Evolutionary conservation across 2,888 invertebrate genomes (phyloP).

Genomic region (Drosophila dives): DNA sequence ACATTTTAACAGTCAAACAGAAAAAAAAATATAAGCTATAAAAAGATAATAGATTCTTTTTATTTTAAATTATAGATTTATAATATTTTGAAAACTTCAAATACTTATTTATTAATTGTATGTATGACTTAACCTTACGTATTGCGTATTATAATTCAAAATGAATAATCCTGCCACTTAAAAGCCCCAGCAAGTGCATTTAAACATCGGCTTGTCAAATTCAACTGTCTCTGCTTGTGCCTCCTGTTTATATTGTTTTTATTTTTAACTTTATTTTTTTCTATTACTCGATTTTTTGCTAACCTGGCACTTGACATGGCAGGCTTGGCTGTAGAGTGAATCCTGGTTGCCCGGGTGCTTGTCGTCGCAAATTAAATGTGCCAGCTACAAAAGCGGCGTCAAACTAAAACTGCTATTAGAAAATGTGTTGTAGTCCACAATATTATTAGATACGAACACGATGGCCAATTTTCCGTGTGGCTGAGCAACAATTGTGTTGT

Average conservation of each 20-base stretch:
- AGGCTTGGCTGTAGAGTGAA: conserved; percentile 41
- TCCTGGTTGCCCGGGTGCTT: conserved; percentile 29
- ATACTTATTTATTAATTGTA: not conserved
- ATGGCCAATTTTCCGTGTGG: conserved; percentile 65
- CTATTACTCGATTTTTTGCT: conserved; percentile 8
- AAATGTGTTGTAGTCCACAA: conserved; percentile 8
- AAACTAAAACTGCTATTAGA: conserved; percentile 24
- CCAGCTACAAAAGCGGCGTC: conserved; percentile 17
- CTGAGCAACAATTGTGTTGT: conserved; percentile 63
- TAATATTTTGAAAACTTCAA: not conserved
- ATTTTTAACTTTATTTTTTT: not conserved
- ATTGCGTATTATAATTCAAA: not conserved
- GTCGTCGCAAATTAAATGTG: conserved; percentile 60
- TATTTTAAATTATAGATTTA: not conserved
- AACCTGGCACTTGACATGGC: conserved; percentile 53
- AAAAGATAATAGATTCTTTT: not conserved
- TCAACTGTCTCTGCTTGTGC: not conserved
- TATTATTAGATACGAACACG: not conserved
- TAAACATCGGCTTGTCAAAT: not conserved
- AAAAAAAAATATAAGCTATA: not conserved
- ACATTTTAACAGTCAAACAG: not conserved
- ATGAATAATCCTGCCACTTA: not conserved
- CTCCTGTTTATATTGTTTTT: conserved; percentile 1
- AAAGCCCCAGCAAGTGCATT: not conserved
- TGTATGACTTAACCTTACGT: not conserved